Evolutionary conservation across 2,113 vertebrate species (phyloP), one percentile per base, ranked within the genome.

Genomic region (Pseudois nayaur): DNA sequence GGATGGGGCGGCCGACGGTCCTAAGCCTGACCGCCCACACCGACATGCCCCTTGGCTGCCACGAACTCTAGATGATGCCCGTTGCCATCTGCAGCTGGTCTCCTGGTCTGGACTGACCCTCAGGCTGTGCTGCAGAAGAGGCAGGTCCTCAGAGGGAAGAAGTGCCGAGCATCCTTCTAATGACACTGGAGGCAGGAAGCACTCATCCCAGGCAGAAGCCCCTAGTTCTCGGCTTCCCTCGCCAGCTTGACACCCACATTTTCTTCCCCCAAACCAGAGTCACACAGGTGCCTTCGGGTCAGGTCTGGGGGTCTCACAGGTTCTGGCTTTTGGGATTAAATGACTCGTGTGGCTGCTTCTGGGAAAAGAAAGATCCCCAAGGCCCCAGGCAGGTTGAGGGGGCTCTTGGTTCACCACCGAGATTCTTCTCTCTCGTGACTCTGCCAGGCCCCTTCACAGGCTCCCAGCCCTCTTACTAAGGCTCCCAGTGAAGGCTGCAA

Each of bases 351-450:
- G 54, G 25, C 59, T 82, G 76, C 64, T 19, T 79, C 83, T 45
- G 76, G 67, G 74, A 85, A 92, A 82, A 64, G 48, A 43, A 52
- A 0, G 9, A n/a, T 74, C 83, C 54, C 52, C n/a, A 50, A 50
- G 48, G 78, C 86, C 31, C 82, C 3, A 27, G 82, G 40, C 45
- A 91, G 40, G 36, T 95, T 36, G 7, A 62, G 84, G 74, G 78
- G 50, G 78, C 48, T 81, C 74, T 62, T 16, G 89, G 86, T 64
- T 95, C 94, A 60, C 78, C 5, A 6, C 13, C 0, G 27, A 60
- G 50, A 48, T 79, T 85, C n/a, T 88, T 85, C 91, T n/a, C 55
- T 33, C 76, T 91, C 3, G 29, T n/a, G 57, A 59, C 57, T 93
- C 89, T 85, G 59, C 48, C 78, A 55, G 59, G 54, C 64, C 33